Conservation (phyloP, 2,888 invertebrate genomes). For the Galeopsomyia nigrocyanea region DNA sequence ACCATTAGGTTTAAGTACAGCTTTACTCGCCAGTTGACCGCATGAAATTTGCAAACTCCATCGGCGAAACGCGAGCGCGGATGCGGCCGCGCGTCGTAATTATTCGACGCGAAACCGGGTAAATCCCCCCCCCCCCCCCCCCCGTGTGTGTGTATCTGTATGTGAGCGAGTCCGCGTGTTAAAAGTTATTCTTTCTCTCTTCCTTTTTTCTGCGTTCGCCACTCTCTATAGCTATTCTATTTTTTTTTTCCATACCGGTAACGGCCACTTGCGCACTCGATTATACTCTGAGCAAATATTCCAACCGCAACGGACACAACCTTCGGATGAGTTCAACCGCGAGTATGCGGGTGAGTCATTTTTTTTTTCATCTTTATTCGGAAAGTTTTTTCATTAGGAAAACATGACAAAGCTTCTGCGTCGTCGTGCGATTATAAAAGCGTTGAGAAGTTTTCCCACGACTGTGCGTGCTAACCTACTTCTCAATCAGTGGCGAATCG, state of each 20-base stretch:
- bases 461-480: conserved; percentile 11
- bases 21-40: conserved; percentile 37
- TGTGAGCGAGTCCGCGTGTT: neutral
- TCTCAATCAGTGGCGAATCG: conserved; percentile 8
- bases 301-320: too few relatives aligned
- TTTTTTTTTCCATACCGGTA: conserved; percentile 8
- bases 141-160: too few relatives aligned
- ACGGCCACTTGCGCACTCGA: neutral
- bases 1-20: conserved; percentile 35
- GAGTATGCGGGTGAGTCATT: too few relatives aligned
- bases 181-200: conserved; percentile 30
- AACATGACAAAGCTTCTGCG: conserved; percentile 7
- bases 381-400: conserved; percentile 53
- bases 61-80: conserved; percentile 46
- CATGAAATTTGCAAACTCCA: conserved; percentile 50
- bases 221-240: neutral
- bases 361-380: neutral
- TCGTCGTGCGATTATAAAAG: neutral
- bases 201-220: neutral
- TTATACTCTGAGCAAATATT: too few relatives aligned
- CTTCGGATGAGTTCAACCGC: too few relatives aligned
- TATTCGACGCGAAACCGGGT: conserved; percentile 50
- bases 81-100: conserved; percentile 47
- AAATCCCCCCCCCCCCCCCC: conserved; percentile 37
- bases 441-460: neutral